phyloP scores from a whole-genome alignment of 1,140 invertebrate species.

The Riptortus pedestris region DNA sequence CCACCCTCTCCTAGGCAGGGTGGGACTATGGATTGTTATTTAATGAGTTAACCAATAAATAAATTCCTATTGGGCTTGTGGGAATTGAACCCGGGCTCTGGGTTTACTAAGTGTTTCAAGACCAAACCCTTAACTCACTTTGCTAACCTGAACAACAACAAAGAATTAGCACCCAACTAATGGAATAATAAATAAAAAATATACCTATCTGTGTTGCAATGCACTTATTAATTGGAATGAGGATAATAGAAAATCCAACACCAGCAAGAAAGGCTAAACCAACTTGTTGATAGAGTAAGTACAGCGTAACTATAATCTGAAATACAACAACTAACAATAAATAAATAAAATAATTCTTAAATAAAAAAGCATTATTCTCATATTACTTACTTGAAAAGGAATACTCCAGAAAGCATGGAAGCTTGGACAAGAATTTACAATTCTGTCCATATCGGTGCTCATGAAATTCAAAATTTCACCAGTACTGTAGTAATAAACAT shows the following conservation, averaged over 20 bases:
- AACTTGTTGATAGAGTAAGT: slow-evolving; percentile 75
- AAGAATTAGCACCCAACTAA: no score
- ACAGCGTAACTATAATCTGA: slow-evolving; percentile 68
- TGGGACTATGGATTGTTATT: no score
- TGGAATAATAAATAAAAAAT: no score
- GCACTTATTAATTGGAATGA: slow-evolving; percentile 90
- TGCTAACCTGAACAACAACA: no score
- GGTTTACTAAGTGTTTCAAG: no score
- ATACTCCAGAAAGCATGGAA: slow-evolving; percentile 96
- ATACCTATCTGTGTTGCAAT: slow-evolving; percentile 83
- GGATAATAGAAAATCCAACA: slow-evolving; percentile 67
- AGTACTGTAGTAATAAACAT: slow-evolving; percentile 45
- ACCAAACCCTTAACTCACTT: no score
- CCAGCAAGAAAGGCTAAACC: slow-evolving; percentile 85
- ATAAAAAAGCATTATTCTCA: neutral
- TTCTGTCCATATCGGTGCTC: slow-evolving; percentile 89
- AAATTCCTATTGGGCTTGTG: no score
- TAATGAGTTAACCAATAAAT: no score
- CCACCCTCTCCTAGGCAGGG: no score
- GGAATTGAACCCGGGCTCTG: no score
- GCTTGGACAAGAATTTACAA: slow-evolving; percentile 89
- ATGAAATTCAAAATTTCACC: slow-evolving; percentile 94
- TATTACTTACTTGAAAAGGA: slow-evolving; percentile 64
- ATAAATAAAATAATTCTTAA: slow-evolving; percentile 10
- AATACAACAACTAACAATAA: slow-evolving; percentile 34